Percentiles rank a stretch among this genome's conserved stretches.
Evolutionary conservation across 2,888 invertebrate species (phyloP).

Genomic region (Scelioninae gen. 2): DNA sequence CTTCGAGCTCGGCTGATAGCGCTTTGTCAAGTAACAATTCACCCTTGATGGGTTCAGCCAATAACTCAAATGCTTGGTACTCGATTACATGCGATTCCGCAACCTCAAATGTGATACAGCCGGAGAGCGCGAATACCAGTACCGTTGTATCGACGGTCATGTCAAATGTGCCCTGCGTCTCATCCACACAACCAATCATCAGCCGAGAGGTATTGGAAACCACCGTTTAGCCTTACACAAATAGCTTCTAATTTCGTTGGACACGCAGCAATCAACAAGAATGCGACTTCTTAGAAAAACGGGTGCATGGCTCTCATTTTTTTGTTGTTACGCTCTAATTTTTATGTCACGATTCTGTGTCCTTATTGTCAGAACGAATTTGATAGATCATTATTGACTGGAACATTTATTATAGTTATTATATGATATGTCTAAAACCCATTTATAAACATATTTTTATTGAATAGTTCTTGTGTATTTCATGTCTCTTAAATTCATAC

Average conservation of each 20-base stretch:
- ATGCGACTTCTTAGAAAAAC: constrained; percentile 51
- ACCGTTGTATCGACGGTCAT: constrained; percentile 72
- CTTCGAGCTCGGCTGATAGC: constrained; percentile 80
- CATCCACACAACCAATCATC: constrained; percentile 74
- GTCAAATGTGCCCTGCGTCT: constrained; percentile 70
- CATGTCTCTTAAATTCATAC: not conserved
- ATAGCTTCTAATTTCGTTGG: constrained; percentile 57
- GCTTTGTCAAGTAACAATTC: constrained; percentile 77
- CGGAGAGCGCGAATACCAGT: constrained; percentile 65
- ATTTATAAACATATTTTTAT: not conserved
- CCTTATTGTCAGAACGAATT: constrained; percentile 12
- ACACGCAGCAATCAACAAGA: constrained; percentile 52
- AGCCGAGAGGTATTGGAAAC: constrained; percentile 83
- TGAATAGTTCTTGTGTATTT: not conserved
- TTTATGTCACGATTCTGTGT: constrained; percentile 49
- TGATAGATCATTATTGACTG: no score
- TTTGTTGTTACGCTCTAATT: constrained; percentile 54
- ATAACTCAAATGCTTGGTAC: constrained; percentile 71
- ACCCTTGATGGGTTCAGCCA: constrained; percentile 73
- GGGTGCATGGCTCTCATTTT: constrained; percentile 70
- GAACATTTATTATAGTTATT: no score
- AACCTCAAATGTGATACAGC: constrained; percentile 63
- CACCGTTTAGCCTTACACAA: constrained; percentile 77
- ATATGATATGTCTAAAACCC: no score
- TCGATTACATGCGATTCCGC: constrained; percentile 72